Conservation (phyloP, 2,888 invertebrate genomes). For the Cylindroiulus punctatus region DNA sequence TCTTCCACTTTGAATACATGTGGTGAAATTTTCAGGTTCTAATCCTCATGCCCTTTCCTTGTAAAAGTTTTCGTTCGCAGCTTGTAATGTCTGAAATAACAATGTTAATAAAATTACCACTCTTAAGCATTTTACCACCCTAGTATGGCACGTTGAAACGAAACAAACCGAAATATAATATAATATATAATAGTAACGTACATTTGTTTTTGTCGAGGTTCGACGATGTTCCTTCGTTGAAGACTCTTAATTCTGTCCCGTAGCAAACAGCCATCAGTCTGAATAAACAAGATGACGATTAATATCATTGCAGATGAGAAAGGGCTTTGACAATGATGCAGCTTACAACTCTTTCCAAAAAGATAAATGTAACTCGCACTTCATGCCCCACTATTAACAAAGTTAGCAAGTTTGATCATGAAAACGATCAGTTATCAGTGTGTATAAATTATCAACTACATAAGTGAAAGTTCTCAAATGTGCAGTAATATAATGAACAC, state of each 20-base stretch:
- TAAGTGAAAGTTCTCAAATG: no score
- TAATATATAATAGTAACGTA: slow-evolving; percentile 57
- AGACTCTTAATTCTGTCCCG: slow-evolving; percentile 86
- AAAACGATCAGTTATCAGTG: no score
- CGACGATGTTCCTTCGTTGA: slow-evolving; percentile 90
- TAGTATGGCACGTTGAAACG: background rate
- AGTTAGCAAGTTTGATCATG: no score
- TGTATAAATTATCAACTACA: no score
- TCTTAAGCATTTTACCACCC: background rate
- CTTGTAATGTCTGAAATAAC: background rate
- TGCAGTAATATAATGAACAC: no score
- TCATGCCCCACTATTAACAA: no score
- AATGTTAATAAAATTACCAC: background rate
- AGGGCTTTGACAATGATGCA: no score
- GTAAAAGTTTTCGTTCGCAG: background rate
- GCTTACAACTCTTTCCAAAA: no score
- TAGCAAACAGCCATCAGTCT: slow-evolving; percentile 76
- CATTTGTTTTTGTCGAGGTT: slow-evolving; percentile 70
- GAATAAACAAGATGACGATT: slow-evolving; percentile 65
- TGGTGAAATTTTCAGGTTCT: background rate
- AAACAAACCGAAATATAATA: background rate
- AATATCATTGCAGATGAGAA: slow-evolving; percentile 60
- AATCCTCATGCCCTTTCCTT: background rate
- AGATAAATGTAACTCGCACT: no score
- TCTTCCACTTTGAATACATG: background rate